Evolutionary conservation across 2,888 invertebrate species (phyloP).

Genomic region (Cephus sareptanus): DNA sequence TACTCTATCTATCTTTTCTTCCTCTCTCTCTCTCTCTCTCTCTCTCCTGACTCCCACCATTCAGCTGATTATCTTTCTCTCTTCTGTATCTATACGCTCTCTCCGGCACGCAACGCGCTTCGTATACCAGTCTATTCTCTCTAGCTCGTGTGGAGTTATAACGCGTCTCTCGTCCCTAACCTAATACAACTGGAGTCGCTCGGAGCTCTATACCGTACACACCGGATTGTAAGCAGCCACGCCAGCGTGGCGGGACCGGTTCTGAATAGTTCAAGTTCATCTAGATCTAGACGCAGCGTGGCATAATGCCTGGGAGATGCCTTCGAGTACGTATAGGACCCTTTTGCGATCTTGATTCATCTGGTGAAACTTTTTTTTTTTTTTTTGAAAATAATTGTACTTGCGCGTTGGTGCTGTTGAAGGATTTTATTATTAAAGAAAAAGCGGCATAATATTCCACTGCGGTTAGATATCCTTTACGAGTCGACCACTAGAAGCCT

Average conservation of each 20-base stretch:
- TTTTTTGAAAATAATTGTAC: background rate
- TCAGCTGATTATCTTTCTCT: background rate
- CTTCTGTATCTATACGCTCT: background rate
- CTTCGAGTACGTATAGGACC: background rate
- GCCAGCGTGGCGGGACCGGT: slow-evolving; percentile 47
- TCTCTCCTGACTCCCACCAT: background rate
- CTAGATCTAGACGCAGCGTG: slow-evolving; percentile 40
- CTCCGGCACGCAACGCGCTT: background rate
- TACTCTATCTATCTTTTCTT: background rate
- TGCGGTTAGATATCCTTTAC: background rate
- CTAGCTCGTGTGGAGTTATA: slow-evolving; percentile 52
- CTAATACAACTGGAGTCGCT: slow-evolving; percentile 57
- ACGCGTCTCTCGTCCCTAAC: slow-evolving; percentile 54
- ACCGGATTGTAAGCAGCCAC: slow-evolving; percentile 2
- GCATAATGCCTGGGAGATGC: background rate
- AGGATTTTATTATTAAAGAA: background rate
- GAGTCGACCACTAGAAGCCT: background rate
- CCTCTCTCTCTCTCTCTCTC: slow-evolving; percentile 6
- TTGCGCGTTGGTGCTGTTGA: background rate
- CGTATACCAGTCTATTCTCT: slow-evolving; percentile 45
- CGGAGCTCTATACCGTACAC: slow-evolving; percentile 35
- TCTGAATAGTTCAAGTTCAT: slow-evolving; percentile 55
- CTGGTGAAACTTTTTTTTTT: background rate
- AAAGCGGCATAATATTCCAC: background rate
- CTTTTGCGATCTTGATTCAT: background rate